Conservation (phyloP, 1,140 invertebrate species). For the Musca vetustissima region DNA sequence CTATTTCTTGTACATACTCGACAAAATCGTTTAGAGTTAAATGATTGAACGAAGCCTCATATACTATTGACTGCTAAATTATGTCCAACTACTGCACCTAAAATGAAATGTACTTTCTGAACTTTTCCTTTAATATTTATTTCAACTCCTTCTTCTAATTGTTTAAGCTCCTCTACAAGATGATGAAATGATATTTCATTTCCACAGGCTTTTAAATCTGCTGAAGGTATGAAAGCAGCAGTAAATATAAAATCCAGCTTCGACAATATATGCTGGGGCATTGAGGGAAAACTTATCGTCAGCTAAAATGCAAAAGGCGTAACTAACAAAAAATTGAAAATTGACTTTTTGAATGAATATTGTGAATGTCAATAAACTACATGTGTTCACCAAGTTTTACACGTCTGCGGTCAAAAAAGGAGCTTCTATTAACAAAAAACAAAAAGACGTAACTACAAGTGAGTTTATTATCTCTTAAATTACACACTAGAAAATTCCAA, state of each 20-base stretch:
- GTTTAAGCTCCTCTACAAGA: constrained; percentile 20
- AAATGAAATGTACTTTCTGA: constrained; percentile 35
- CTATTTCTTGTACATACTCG: constrained; percentile 37
- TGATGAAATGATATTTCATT: constrained; percentile 18
- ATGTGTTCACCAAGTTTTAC: too few species aligned
- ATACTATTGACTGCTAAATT: constrained; percentile 45
- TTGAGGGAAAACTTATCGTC: constrained; percentile 19
- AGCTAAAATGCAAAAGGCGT: too few species aligned
- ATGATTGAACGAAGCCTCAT: constrained; percentile 39
- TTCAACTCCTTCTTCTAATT: constrained; percentile 25
- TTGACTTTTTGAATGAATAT: too few species aligned
- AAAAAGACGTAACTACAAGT: too few species aligned
- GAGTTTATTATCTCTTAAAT: constrained; percentile 23
- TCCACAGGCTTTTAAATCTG: constrained; percentile 22
- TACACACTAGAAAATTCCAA: constrained; percentile 21
- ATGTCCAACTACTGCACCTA: constrained; percentile 40
- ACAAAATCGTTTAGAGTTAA: constrained; percentile 43
- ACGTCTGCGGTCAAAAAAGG: too few species aligned
- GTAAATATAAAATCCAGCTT: constrained; percentile 26
- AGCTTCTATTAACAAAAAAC: too few species aligned
- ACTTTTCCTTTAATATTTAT: background rate
- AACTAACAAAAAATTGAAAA: too few species aligned
- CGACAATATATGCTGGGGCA: constrained; percentile 21
- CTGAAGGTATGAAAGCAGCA: constrained; percentile 14
- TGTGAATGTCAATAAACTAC: too few species aligned